Evolutionary conservation across 53 echinoderm and acorn worm species (phyloP).

Genomic region (Mesocentrotus franciscanus): DNA sequence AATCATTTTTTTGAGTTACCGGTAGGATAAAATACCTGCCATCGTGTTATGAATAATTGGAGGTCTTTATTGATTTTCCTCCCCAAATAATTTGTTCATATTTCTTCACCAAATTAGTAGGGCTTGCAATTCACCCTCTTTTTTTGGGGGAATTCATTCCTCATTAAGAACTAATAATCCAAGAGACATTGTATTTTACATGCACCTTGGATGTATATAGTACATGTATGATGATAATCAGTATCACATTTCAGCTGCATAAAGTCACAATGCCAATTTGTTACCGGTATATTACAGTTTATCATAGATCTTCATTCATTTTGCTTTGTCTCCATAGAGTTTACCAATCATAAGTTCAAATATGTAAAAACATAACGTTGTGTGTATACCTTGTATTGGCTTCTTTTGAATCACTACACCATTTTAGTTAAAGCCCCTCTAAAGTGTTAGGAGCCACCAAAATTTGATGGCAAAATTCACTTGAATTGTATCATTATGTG

Average conservation of each 20-base stretch:
- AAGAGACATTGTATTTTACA: neutral
- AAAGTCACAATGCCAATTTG: neutral
- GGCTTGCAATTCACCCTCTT: too few relatives aligned
- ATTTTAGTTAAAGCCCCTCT: too few relatives aligned
- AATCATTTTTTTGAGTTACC: too few relatives aligned
- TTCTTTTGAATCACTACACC: neutral
- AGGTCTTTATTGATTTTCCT: neutral
- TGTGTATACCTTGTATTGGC: too few relatives aligned
- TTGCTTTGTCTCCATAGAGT: neutral
- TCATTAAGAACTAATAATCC: neutral
- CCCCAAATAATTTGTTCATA: neutral
- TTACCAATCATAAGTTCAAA: neutral
- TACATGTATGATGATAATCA: too few relatives aligned
- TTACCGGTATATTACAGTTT: neutral
- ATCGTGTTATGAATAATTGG: neutral
- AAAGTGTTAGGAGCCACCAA: too few relatives aligned
- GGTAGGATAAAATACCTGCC: too few relatives aligned
- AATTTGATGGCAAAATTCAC: too few relatives aligned
- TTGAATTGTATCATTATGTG: too few relatives aligned
- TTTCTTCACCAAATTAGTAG: too few relatives aligned
- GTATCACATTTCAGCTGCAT: constrained; percentile 7
- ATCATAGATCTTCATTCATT: neutral
- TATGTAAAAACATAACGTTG: neutral
- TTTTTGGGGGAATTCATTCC: too few relatives aligned
- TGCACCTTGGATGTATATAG: neutral